Base-by-base conservation (phyloP, 2,888 invertebrate genomes). In the Phortica magna region DNA sequence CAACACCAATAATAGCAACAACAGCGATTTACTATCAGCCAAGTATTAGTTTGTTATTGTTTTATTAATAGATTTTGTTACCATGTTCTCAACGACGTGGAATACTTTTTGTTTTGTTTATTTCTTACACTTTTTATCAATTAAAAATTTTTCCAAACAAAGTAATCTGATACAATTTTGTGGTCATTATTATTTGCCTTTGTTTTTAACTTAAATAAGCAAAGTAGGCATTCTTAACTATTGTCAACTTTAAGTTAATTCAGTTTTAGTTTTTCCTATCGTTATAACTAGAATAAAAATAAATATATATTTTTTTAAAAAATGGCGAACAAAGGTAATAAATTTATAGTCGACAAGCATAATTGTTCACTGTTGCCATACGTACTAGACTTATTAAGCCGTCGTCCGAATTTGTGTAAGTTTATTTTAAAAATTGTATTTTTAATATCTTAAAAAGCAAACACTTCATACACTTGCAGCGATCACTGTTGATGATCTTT, bases 51-150 rank as follows among this genome's bases (percentile, higher is more conserved):
- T 84, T 83, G 81, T 64, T 64, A 31, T 64, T 74, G 83, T 80
- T 78, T 84, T 84, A 80, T 79, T 78, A 78, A 77, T 82, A 82
- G 78, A 12, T 65, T 71, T 80, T 79, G 84, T 81, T 79, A 76
- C 82, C 78, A 82, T 77, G 80, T 80, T 77, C 74, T 74, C 65
- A 68, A 73, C 67, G 55, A 53, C 68, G 59, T 70, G 75, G 75
- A 31, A 12, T 65, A 9, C 39, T 41, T 64, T 19, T 64, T 64
- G 22, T 64, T 64, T 64, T 42, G 0, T 9, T 9, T 65, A 17
- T 19, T 48, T 43, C 7, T 12, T 5, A 0, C 4, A 39, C 14
- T 19, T 31, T 31, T 59, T 6, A 82, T 48, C 48, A 31, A 31
- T 31, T 31, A 31, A 31, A 31, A 31, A 31, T 31, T 31, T 31